Evolutionary conservation across 2,113 vertebrate species (phyloP).

Genomic region (Thomomys bottae): DNA sequence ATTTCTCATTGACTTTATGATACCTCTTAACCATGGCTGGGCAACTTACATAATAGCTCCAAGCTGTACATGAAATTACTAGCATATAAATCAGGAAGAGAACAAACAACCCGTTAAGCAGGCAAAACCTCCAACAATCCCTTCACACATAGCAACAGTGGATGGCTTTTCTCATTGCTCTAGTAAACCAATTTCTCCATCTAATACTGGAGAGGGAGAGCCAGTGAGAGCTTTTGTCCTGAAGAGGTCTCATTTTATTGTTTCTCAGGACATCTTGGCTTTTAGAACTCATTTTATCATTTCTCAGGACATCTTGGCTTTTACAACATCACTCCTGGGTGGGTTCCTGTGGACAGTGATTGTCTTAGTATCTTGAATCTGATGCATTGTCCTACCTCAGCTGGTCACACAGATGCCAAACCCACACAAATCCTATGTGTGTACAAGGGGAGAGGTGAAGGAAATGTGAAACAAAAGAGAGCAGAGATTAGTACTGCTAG

Average conservation of each 20-base stretch:
- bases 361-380: conserved; percentile 10
- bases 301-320: not conserved
- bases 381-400: not conserved
- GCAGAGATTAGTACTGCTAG: not conserved
- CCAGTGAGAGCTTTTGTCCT: not conserved
- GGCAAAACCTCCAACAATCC: not conserved
- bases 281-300: not conserved
- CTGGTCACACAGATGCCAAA: conserved; percentile 28
- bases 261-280: not conserved
- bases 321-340: not conserved
- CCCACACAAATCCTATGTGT: not conserved
- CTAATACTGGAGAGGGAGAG: not conserved
- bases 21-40: not conserved
- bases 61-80: not conserved
- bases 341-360: not conserved
- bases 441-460: conserved; percentile 13
- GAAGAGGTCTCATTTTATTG: not conserved
- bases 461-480: conserved; percentile 42
- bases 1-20: not conserved
- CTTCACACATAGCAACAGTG: too few relatives aligned
- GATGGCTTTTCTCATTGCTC: not conserved
- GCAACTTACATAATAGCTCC: not conserved
- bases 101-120: not conserved
- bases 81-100: not conserved
- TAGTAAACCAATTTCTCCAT: not conserved